Conservation (phyloP, 2,888 invertebrate genomes). For the Boloria euphrosyne region DNA sequence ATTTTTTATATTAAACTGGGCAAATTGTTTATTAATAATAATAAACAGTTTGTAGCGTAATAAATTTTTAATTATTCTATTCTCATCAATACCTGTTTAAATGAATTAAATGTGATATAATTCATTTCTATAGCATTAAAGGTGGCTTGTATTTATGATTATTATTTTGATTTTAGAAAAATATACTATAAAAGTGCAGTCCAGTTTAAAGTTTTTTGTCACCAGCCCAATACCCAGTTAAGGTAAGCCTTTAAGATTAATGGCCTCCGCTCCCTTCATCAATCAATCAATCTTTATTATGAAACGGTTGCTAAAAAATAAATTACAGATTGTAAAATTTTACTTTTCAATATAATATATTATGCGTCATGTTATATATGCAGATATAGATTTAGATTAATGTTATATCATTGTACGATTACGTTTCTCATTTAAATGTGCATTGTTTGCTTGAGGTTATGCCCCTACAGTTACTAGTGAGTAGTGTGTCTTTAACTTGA, state of each 20-base stretch:
- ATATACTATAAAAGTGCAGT: neutral
- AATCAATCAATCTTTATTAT: conserved; percentile 28
- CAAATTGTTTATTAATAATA: too few relatives aligned
- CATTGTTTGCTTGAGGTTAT: conserved; percentile 18
- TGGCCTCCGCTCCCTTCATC: conserved; percentile 10
- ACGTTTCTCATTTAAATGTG: conserved; percentile 18
- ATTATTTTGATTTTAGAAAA: neutral
- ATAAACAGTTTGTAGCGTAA: too few relatives aligned
- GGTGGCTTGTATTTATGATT: too few relatives aligned
- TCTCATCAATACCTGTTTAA: too few relatives aligned
- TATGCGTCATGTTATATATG: neutral
- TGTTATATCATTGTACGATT: conserved; percentile 7
- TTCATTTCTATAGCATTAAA: too few relatives aligned
- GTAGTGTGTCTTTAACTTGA: conserved; percentile 1
- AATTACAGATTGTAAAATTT: conserved; percentile 15
- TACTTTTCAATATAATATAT: neutral
- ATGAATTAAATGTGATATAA: too few relatives aligned
- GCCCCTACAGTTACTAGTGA: conserved; percentile 13
- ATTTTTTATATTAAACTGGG: too few relatives aligned
- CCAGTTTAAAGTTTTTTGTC: conserved; percentile 8
- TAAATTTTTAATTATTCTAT: too few relatives aligned
- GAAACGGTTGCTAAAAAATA: conserved; percentile 27
- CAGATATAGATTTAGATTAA: conserved; percentile 6
- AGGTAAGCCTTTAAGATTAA: conserved; percentile 24
- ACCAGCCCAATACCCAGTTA: conserved; percentile 20